These are phyloP conservation scores for Eulimnadia texana DNA, from an alignment of 1,140 invertebrate genomes.

Conservation along the genomic window DNA sequence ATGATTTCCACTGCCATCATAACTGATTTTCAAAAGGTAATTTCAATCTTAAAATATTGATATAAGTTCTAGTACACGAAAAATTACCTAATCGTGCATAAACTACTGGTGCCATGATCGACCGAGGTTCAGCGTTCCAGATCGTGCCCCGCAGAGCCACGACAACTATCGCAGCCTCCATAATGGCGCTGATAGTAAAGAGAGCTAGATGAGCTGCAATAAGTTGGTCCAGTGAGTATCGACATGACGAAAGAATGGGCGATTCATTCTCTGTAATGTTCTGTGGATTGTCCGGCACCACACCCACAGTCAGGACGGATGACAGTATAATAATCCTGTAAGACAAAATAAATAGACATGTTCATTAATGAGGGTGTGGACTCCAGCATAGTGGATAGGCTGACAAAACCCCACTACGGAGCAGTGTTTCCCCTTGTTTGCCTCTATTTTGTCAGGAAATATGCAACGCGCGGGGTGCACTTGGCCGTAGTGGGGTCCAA, in stretches of 20 bases:
- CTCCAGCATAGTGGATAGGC: too few species aligned
- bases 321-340: slow-evolving; percentile 42
- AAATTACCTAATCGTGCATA: slow-evolving; percentile 63
- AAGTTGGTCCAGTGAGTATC: slow-evolving; percentile 43
- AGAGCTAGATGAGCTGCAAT: slow-evolving; percentile 55
- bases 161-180: slow-evolving; percentile 56
- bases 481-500: too few species aligned
- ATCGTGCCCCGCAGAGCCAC: slow-evolving; percentile 69
- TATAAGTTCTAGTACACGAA: not conserved
- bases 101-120: slow-evolving; percentile 64
- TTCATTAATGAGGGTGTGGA: too few species aligned
- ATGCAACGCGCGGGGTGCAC: too few species aligned
- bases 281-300: slow-evolving; percentile 40
- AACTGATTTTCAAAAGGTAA: too few species aligned
- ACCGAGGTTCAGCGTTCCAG: slow-evolving; percentile 52
- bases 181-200: slow-evolving; percentile 44
- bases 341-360: slow-evolving; percentile 24
- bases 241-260: slow-evolving; percentile 37
- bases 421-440: too few species aligned
- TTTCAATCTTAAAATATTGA: too few species aligned
- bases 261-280: slow-evolving; percentile 15
- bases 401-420: too few species aligned
- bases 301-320: too few species aligned
- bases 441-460: too few species aligned
- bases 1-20: too few species aligned